Base-by-base conservation (phyloP, 1,140 invertebrate species). In the Diorhabda sublineata region DNA sequence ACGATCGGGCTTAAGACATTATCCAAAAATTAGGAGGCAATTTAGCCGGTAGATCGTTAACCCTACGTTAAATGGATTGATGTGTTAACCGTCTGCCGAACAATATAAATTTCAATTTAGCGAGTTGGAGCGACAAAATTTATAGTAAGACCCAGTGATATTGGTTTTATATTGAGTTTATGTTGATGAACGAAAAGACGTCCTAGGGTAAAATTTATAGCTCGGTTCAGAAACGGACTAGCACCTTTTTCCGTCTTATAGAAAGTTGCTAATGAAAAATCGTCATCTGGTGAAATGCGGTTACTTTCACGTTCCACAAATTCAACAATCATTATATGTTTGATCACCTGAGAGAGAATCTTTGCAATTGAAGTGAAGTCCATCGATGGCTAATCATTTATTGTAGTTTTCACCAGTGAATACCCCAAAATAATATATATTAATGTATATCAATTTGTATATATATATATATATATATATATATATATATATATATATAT, bases 131-230 rank as follows among this genome's bases (percentile, higher is more conserved):
- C 63, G 69, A 73, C 69, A 69, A 71, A 73, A 73, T 74, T 74
- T 74, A 74, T 74, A 66, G 73, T 71, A 60, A 70, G 68, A 65
- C 70, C 61, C 66, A 66, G 66, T 69, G 69, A 74, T 74, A 74
- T 74, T 74, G 73, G 73, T 74, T 74, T 72, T 72, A 74, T 74
- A 74, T 74, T 74, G 73, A 71, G 68, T 72, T 74, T 74, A 74
- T 74, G 73, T 74, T 74, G 73, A 74, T 74, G 73, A 74, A 71
- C 45, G 68, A 67, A 58, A 45, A 62, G 70, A 71, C 70, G 61
- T 69, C 67, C 61, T 41, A 63, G 61, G 71, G 64, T 58, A 68
- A 58, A 72, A 72, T 72, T 72, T 70, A 72, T 72, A 60, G 68
- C 2, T n/a, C 6, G 6, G 6, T 52, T 52, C 47, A 52, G 47